Base-by-base conservation (phyloP, 2,113 vertebrate genomes). In the Australoheros scitulus region DNA sequence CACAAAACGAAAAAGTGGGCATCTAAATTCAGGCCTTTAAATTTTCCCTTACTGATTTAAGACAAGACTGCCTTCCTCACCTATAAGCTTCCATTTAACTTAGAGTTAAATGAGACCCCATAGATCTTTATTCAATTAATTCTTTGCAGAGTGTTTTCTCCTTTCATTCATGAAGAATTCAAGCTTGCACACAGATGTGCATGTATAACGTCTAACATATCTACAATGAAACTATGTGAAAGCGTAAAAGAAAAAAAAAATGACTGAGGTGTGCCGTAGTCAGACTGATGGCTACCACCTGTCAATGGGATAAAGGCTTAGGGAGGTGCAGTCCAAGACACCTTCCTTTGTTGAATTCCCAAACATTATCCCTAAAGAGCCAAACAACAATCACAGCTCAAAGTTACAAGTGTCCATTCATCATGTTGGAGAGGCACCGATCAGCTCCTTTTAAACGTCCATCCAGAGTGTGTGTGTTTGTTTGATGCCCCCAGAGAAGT, bases 231-330 rank as follows among this genome's bases (percentile, higher is more conserved):
- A 93, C 86, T 88, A 86, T 87, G 79, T 92, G 83, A 92, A 93
- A 43, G 90, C 78, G 76, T 84, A 88, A 85, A 70, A 82, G 83
- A 1, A 38, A 10, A 38, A 86, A 32, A 89, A 91, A 88, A 92
- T 24, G 83, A 92, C 83, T 11, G 89, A 90, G 91, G 90, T 89
- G 79, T 90, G 87, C 92, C 84, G 81, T 64, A 88, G 89, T 90
- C 87, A 87, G 79, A 88, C 83, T 61, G 76, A 63, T 43, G 83
- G 79, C 89, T 77, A 79, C 85, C 74, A 50, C 90, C 77, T 65
- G 88, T 90, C 65, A 79, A 86, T 61, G 83, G 85, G 88, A 86
- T 87, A 92, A 94, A 93, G 94, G 93, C 93, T 94, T 84, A 64
- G 68, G 90, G 92, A 94, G 91, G 88, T 85, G 89, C 83, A 68